Base-by-base conservation (phyloP, 2,888 invertebrate species). In the Glaucopsyche alexis region DNA sequence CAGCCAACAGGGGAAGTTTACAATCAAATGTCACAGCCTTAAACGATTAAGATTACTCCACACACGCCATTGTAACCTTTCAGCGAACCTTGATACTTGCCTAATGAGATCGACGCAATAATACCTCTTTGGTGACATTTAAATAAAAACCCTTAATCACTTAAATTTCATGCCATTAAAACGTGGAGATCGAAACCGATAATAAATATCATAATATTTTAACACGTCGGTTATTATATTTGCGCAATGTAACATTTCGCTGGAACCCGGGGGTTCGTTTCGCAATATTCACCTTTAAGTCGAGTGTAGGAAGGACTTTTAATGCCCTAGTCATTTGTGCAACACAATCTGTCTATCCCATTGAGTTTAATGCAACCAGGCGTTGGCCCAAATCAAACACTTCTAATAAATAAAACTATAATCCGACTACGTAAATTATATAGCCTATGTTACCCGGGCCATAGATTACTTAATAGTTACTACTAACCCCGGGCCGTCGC, bases 231-330 rank as follows among this genome's bases (percentile, higher is more conserved):
- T 69, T 69, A 69, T 69, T 69, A 69, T 47, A 69, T 69, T 45
- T 71, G 13, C 71, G 55, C 60, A 45, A 71, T 49, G 13, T 69
- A 65, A 38, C 64, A 65, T 69, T 49, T 47, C 49, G 3, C 67
- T 19, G 67, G 45, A 19, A 49, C 19, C 45, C 14, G 29, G 29
- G 69, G 69, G 69, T 29, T 45, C 40, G n/a, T 72, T 89, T 78
- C 87, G 85, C 80, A 88, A 88, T 75, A 74, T 73, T 80, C 81
- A 80, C 83, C 83, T 86, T 86, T 85, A 83, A 83, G 83, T 45
- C 69, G 45, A 69, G 69, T 69, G 69, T 69, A 69, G 69, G 69
- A 69, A 69, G 69, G 69, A 47, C 69, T 47, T 69, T 69, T 47
- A 45, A 45, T 69, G 47, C 45, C 49, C 19, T 13, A 69, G 67